Evolutionary conservation across 2,113 vertebrate genomes (phyloP).

Genomic region (Rhegmatorhina hoffmannsi): DNA sequence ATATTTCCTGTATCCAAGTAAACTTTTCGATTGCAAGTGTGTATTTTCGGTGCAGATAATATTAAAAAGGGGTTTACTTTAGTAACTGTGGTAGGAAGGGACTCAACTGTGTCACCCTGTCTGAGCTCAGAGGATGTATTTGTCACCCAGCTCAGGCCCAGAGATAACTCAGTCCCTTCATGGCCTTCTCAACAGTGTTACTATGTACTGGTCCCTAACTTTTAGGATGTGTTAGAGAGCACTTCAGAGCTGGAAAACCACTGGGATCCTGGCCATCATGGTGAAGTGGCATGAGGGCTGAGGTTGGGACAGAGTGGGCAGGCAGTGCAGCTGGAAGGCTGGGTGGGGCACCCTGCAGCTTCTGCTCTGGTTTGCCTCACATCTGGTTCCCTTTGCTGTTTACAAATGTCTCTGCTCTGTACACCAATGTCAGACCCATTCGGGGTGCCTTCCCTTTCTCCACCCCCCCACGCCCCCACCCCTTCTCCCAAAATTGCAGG

Average conservation of each 20-base stretch:
- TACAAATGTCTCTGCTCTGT: neutral
- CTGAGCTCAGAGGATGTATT: neutral
- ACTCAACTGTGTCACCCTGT: neutral
- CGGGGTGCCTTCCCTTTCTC: neutral
- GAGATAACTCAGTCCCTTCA: neutral
- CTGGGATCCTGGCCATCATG: rapidly evolving
- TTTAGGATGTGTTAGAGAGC: neutral
- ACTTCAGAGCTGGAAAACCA: neutral
- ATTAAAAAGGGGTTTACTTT: neutral
- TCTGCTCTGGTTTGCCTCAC: neutral
- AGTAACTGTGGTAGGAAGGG: neutral
- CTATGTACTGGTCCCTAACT: neutral
- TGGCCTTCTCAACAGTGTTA: neutral
- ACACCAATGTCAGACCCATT: neutral
- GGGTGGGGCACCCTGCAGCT: rapidly evolving
- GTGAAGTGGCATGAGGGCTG: neutral
- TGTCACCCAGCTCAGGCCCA: neutral
- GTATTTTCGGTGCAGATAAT: neutral
- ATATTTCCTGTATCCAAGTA: neutral
- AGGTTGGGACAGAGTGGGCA: neutral
- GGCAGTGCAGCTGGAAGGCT: neutral
- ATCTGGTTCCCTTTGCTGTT: rapidly evolving
- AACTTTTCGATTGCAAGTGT: neutral
- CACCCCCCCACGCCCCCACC: too few relatives aligned
- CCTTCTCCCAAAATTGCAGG: neutral